Evolutionary conservation across 2,797 vertebrate genomes (phyloP), one percentile per base, ranked within the genome.

Genomic region (Graptemys geographica): DNA sequence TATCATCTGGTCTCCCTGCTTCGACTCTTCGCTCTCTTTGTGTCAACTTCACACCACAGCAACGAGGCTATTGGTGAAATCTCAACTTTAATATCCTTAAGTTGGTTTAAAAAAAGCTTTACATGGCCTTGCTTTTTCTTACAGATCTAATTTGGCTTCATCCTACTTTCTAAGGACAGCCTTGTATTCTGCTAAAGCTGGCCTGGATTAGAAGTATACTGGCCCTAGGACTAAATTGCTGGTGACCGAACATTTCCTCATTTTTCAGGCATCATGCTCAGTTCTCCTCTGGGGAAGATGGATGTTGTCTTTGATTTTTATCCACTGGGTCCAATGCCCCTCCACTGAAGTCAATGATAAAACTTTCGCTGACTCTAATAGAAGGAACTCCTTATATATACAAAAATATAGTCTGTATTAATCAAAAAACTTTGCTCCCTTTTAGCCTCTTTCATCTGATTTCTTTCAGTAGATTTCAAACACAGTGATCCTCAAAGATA

Each of bases 71-170:
- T 87, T 72, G 87, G 93, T 0, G 4, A 97, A 96, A 97, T 96
- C 96, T 97, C 85, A 89, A 90, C 95, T 96, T 65, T 97, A 98
- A 98, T 97, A 96, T 97, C 94, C 96, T 97, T 97, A 96, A 92
- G 95, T 95, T 98, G 95, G 96, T 91, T 97, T 97, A 97, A 97
- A 84, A 80, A 97, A 97, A 88, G 96, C 93, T 96, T 97, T 94
- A 89, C 0, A 0, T 94, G 92, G 91, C 90, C 95, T 94, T 92
- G 93, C 87, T 97, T 97, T 81, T 2, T 96, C 95, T 97, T 96
- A 95, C 74, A 89, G 90, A 90, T 95, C 92, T 97, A 94, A 97
- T 96, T 92, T 97, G 94, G 91, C 95, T 96, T 97, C 96, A 96
- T 96, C 95, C 93, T 90, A 33, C 94, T 96, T 94, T 93, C 94